These are phyloP conservation scores for Caerostris darwini DNA, from an alignment of 1,140 invertebrate species.

Conservation along the genomic window DNA sequence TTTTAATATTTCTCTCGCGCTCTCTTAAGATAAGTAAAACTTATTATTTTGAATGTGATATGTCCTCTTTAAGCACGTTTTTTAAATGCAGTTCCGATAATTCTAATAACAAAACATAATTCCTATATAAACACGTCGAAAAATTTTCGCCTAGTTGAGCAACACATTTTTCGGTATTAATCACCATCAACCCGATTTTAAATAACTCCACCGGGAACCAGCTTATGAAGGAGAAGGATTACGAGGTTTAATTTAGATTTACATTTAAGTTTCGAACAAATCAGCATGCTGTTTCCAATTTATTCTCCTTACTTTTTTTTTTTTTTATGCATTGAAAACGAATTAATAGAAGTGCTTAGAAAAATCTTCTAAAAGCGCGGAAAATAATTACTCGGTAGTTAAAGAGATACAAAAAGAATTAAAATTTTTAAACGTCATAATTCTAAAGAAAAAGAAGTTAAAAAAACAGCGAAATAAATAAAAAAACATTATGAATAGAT, in stretches of 20 bases:
- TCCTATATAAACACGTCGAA: slow-evolving; percentile 65
- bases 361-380: background rate
- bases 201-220: slow-evolving; percentile 14
- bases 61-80: slow-evolving; percentile 24
- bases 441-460: background rate
- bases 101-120: slow-evolving; percentile 59
- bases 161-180: slow-evolving; percentile 19
- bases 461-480: background rate
- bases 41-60: slow-evolving; percentile 70
- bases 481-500: background rate
- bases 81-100: slow-evolving; percentile 59
- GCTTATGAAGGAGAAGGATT: slow-evolving; percentile 46
- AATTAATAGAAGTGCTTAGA: slow-evolving; percentile 1
- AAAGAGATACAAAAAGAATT: background rate
- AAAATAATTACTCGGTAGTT: slow-evolving; percentile 35
- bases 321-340: background rate
- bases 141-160: background rate
- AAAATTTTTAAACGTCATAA: background rate
- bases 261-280: slow-evolving; percentile 41
- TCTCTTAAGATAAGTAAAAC: slow-evolving; percentile 51
- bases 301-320: background rate
- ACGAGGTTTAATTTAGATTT: slow-evolving; percentile 48
- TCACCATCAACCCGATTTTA: slow-evolving; percentile 6
- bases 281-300: slow-evolving; percentile 19
- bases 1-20: background rate